Conservation (phyloP, 2,888 invertebrate genomes). For the Escarpia spicata region DNA sequence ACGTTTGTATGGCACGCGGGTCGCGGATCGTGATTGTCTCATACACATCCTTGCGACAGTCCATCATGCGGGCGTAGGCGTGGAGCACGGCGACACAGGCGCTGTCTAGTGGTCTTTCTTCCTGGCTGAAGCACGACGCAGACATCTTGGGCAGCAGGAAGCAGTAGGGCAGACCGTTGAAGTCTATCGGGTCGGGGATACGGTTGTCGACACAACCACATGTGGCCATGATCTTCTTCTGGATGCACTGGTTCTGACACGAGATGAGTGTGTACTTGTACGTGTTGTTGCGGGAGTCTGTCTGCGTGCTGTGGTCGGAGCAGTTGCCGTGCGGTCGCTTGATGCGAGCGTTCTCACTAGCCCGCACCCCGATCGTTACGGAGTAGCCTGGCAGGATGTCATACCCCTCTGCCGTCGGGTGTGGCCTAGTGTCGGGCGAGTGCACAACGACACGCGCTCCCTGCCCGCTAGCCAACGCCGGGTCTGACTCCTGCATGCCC, state of each 20-base stretch:
- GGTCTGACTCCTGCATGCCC: conserved; percentile 37
- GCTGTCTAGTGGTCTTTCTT: not conserved
- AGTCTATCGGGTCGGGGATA: conserved; percentile 31
- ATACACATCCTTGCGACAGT: conserved; percentile 43
- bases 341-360: conserved; percentile 44
- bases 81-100: not conserved
- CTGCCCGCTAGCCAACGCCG: conserved; percentile 43
- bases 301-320: conserved; percentile 26
- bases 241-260: conserved; percentile 47
- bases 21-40: conserved; percentile 45
- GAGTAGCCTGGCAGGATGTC: conserved; percentile 45
- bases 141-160: conserved; percentile 25
- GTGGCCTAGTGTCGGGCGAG: conserved; percentile 42
- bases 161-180: conserved; percentile 38
- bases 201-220: conserved; percentile 44
- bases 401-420: conserved; percentile 42
- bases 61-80: conserved; percentile 26
- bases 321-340: conserved; percentile 45
- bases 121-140: not conserved
- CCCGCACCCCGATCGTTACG: conserved; percentile 45
- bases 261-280: conserved; percentile 43
- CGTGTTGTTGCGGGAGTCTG: conserved; percentile 22
- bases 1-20: conserved; percentile 42
- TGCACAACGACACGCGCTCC: conserved; percentile 47
- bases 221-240: conserved; percentile 40